Conservation (phyloP, 1,140 invertebrate species). For the Meteorus sp. region DNA sequence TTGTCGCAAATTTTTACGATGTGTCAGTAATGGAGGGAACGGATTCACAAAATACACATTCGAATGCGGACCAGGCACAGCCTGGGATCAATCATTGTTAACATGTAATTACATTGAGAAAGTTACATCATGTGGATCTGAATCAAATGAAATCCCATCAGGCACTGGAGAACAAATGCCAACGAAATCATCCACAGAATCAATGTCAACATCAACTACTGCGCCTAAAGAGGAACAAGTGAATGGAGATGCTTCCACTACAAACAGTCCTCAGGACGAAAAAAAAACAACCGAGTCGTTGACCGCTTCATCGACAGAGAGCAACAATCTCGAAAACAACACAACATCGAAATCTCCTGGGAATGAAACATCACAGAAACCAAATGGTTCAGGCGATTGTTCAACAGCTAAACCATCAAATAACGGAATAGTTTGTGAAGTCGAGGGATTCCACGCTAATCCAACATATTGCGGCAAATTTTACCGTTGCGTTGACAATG, state of each 20-base stretch:
- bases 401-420: constrained; percentile 27
- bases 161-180: background rate
- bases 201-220: constrained; percentile 22
- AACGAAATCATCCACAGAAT: background rate
- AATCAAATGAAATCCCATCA: constrained; percentile 28
- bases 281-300: too few relatives aligned
- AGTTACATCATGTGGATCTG: constrained; percentile 41
- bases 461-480: constrained; percentile 70
- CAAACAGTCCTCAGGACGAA: too few relatives aligned
- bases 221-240: constrained; percentile 32
- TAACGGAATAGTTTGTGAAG: constrained; percentile 50
- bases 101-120: constrained; percentile 50
- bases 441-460: constrained; percentile 69
- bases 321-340: background rate
- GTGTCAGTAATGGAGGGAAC: constrained; percentile 55
- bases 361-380: constrained; percentile 21
- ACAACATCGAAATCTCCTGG: constrained; percentile 14
- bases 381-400: constrained; percentile 24
- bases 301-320: constrained; percentile 9
- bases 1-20: constrained; percentile 65
- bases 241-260: constrained; percentile 2
- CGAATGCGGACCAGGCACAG: constrained; percentile 45
- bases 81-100: constrained; percentile 53
- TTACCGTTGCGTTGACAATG: constrained; percentile 71
- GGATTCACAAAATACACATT: constrained; percentile 51